A percentile compares a stretch with the other conserved stretches of the same genome.
Conservation (phyloP, 64 coral and sea anemone species). For the Montipora foliosa region DNA sequence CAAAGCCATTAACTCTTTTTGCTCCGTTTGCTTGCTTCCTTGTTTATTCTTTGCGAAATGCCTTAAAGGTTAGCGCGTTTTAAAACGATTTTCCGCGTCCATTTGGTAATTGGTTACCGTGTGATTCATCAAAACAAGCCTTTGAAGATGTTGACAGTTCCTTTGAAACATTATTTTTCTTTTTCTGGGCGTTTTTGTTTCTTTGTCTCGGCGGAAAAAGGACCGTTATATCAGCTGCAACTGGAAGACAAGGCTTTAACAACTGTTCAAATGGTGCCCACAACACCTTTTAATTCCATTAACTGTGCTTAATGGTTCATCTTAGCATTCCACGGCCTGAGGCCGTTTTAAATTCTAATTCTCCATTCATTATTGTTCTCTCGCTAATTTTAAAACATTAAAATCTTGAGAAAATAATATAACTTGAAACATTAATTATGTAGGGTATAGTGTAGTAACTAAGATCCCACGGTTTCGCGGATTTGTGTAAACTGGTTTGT, state of each 20-base stretch:
- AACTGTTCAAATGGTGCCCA: conserved; percentile 18
- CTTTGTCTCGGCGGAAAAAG: background rate
- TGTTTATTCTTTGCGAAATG: conserved; percentile 14
- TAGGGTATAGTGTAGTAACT: background rate
- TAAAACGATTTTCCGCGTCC: conserved; percentile 22
- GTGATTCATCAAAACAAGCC: conserved; percentile 45
- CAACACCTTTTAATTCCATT: conserved; percentile 38
- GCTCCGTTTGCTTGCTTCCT: background rate
- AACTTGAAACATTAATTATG: background rate
- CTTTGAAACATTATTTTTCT: conserved; percentile 41
- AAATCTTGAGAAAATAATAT: background rate
- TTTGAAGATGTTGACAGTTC: conserved; percentile 49
- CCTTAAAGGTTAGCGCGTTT: background rate
- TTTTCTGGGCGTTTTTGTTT: conserved; percentile 5
- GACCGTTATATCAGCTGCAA: conserved; percentile 56
- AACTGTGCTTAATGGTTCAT: conserved; percentile 12
- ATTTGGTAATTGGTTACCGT: conserved; percentile 39
- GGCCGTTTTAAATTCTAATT: background rate
- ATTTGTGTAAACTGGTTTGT: background rate
- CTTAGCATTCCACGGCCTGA: background rate
- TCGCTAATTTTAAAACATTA: background rate
- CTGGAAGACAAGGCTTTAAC: conserved; percentile 11
- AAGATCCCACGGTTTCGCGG: background rate
- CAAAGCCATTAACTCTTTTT: conserved; percentile 1
- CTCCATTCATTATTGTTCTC: background rate